Conservation (phyloP, 2,113 vertebrate genomes). For the Prionailurus viverrinus region DNA sequence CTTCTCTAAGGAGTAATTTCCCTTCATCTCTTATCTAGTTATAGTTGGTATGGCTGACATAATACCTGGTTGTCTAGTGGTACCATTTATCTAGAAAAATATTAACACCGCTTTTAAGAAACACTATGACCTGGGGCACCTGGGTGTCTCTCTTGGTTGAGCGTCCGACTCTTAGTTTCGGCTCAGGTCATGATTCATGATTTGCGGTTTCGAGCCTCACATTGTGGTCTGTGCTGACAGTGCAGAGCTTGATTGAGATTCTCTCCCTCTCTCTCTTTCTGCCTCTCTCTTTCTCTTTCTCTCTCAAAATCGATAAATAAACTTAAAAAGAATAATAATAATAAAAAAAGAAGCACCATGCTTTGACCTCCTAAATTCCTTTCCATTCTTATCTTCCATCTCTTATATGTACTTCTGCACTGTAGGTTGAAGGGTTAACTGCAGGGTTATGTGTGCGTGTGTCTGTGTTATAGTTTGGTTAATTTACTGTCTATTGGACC, state of each 20-base stretch:
- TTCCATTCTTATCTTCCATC: neutral
- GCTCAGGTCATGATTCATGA: too few relatives aligned
- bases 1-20: neutral
- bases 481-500: neutral
- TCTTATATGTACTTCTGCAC: neutral
- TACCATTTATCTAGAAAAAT: neutral
- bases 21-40: neutral
- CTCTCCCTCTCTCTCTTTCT: too few relatives aligned
- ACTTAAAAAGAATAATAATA: too few relatives aligned
- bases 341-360: neutral
- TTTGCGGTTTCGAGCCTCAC: too few relatives aligned
- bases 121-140: neutral
- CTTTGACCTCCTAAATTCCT: neutral
- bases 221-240: too few relatives aligned
- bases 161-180: rapidly evolving
- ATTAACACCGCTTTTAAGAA: neutral
- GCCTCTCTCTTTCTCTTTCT: too few relatives aligned
- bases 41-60: too few relatives aligned
- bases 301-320: too few relatives aligned
- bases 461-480: neutral
- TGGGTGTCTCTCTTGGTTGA: too few relatives aligned
- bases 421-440: neutral
- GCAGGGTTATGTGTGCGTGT: neutral
- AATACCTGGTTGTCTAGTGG: neutral
- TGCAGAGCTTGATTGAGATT: too few relatives aligned